phyloP scores from a whole-genome alignment of 2,888 invertebrate genomes.

The Hipparchia sbordonii region DNA sequence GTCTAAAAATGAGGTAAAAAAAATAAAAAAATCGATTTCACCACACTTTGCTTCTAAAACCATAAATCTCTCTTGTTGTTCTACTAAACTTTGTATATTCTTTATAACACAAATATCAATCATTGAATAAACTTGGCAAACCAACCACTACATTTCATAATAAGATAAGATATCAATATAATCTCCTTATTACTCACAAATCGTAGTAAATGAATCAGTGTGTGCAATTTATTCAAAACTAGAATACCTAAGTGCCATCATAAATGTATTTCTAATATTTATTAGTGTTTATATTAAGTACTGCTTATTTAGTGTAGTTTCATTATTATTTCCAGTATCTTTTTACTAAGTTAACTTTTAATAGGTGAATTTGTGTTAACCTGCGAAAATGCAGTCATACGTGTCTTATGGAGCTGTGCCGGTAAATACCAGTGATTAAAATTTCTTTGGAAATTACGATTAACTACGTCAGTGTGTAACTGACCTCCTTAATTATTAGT shows the following conservation, averaged over 20 bases:
- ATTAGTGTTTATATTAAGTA: too few species aligned
- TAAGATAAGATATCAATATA: slow-evolving; percentile 15
- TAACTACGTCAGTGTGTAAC: slow-evolving; percentile 11
- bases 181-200: slow-evolving; percentile 5
- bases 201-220: background rate
- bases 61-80: too few species aligned
- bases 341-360: background rate
- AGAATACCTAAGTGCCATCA: too few species aligned
- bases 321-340: background rate
- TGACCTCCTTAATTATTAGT: slow-evolving; percentile 7
- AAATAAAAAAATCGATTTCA: too few species aligned
- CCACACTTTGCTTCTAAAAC: too few species aligned
- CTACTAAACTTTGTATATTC: too few species aligned
- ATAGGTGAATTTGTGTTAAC: background rate
- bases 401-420: slow-evolving; percentile 25
- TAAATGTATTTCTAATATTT: too few species aligned
- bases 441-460: slow-evolving; percentile 24
- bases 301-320: background rate
- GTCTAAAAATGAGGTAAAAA: too few species aligned
- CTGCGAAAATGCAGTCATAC: slow-evolving; percentile 17
- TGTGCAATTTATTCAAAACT: slow-evolving; percentile 1
- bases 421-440: slow-evolving; percentile 23
- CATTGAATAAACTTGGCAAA: background rate
- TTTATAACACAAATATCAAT: too few species aligned
- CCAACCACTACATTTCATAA: background rate